A percentile compares a stretch with the other conserved stretches of the same genome.
phyloP scores from a whole-genome alignment of 2,888 invertebrate genomes.

The Acrobasis consociella region DNA sequence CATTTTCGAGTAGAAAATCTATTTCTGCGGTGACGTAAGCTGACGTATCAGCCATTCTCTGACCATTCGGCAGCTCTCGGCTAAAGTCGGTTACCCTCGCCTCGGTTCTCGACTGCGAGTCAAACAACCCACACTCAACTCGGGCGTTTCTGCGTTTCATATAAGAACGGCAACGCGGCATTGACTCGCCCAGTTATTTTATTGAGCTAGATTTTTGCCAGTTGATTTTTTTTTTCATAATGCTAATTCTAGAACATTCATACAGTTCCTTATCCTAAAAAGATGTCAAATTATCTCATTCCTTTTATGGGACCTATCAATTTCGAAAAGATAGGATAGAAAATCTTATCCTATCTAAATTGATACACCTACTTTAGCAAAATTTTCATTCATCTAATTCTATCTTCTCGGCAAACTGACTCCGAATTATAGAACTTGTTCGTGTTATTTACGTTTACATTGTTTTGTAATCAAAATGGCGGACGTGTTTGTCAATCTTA shows the following conservation, averaged over 20 bases:
- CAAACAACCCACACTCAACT: conserved; percentile 55
- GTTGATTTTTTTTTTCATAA: conserved; percentile 25
- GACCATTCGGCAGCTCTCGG: conserved; percentile 39
- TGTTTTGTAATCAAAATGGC: not conserved
- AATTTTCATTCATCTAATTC: not conserved
- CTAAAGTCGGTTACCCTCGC: conserved; percentile 45
- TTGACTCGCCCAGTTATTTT: conserved; percentile 34
- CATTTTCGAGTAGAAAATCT: conserved; percentile 30
- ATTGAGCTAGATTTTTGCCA: conserved; percentile 25
- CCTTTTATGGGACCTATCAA: not conserved
- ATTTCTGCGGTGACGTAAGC: conserved; percentile 49
- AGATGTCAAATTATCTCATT: not conserved
- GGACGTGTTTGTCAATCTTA: not conserved
- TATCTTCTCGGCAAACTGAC: not conserved
- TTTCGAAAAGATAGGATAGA: too few relatives aligned
- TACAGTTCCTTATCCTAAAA: not conserved
- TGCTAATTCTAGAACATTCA: not conserved
- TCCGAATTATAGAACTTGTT: not conserved
- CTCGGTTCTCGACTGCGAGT: conserved; percentile 49
- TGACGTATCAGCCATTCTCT: conserved; percentile 40
- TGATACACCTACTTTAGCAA: too few relatives aligned
- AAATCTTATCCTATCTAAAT: too few relatives aligned
- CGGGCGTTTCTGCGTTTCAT: conserved; percentile 40
- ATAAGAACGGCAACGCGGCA: conserved; percentile 73
- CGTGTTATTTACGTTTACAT: not conserved